Evolutionary conservation across 2,113 vertebrate genomes (phyloP).

Genomic region (Megaleporinus macrocephalus): DNA sequence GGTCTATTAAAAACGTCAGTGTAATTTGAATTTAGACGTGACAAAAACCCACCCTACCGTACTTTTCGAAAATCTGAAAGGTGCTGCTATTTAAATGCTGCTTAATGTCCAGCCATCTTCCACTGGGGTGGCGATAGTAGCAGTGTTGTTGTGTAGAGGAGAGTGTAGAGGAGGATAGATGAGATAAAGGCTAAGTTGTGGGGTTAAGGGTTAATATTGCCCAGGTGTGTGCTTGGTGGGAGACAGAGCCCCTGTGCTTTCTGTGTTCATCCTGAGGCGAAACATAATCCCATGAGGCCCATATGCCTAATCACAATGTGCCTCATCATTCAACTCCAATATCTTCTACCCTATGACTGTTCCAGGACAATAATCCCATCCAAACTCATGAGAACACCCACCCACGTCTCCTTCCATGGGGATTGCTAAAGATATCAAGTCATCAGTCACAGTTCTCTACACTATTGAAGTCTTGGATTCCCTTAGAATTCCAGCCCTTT

Average conservation of each 20-base stretch:
- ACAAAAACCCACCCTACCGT: neutral
- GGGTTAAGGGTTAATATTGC: slow-evolving; percentile 64
- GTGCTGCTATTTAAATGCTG: neutral
- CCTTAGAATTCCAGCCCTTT: slow-evolving; percentile 23
- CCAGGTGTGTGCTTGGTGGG: slow-evolving; percentile 70
- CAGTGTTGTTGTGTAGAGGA: too few relatives aligned
- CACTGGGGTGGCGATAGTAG: neutral
- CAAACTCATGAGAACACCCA: neutral
- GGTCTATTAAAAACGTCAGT: too few relatives aligned
- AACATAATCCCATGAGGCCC: slow-evolving; percentile 21
- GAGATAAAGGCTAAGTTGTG: slow-evolving; percentile 54
- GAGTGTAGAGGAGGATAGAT: slow-evolving; percentile 48
- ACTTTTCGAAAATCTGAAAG: neutral
- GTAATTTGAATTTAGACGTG: neutral
- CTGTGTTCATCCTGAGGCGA: slow-evolving; percentile 62
- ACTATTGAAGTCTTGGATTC: neutral
- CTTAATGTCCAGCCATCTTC: neutral
- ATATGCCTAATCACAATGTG: slow-evolving; percentile 48
- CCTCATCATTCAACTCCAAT: slow-evolving; percentile 31
- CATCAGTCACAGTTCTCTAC: neutral
- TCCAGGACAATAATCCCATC: slow-evolving; percentile 13
- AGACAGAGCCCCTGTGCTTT: slow-evolving; percentile 50
- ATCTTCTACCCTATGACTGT: slow-evolving; percentile 23
- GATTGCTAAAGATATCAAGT: slow-evolving; percentile 5
- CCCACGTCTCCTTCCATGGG: neutral